Evolutionary conservation across 2,888 invertebrate species (phyloP).

Genomic region (Opisthograptis luteolata): DNA sequence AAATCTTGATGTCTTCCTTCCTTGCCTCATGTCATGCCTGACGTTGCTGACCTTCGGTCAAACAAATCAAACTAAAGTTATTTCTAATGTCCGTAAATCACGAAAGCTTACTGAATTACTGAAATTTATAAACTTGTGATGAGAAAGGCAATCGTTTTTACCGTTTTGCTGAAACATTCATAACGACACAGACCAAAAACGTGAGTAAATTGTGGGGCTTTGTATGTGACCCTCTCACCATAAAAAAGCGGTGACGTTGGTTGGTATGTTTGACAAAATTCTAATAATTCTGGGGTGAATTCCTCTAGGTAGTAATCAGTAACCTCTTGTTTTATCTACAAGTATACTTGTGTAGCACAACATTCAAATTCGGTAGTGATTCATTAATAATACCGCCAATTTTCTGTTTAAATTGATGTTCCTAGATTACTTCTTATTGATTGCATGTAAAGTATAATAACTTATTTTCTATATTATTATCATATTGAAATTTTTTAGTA

Average conservation of each 20-base stretch:
- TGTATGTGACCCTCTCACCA: slow-evolving; percentile 42
- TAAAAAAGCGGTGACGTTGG: slow-evolving; percentile 55
- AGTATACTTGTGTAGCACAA: slow-evolving; percentile 11
- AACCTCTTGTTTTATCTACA: slow-evolving; percentile 6
- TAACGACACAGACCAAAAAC: slow-evolving; percentile 2
- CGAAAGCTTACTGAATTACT: slow-evolving; percentile 8
- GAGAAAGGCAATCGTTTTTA: slow-evolving; percentile 3
- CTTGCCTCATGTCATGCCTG: too few species aligned
- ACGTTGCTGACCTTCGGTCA: too few species aligned
- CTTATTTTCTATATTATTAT: too few species aligned
- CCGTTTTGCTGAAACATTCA: not conserved
- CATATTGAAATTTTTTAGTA: too few species aligned
- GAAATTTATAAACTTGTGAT: slow-evolving; percentile 5
- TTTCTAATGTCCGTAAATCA: not conserved
- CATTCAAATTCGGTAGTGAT: slow-evolving; percentile 1
- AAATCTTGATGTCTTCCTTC: too few species aligned
- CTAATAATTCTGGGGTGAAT: slow-evolving; percentile 22
- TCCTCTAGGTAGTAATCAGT: not conserved
- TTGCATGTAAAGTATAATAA: too few species aligned
- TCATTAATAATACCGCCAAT: slow-evolving; percentile 3
- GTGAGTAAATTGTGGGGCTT: slow-evolving; percentile 7
- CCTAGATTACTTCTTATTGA: too few species aligned
- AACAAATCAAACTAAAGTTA: too few species aligned
- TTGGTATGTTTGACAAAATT: slow-evolving; percentile 43
- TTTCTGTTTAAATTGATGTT: not conserved